Conservation (phyloP, 2,113 vertebrate genomes). For the Terrapene triunguis region DNA sequence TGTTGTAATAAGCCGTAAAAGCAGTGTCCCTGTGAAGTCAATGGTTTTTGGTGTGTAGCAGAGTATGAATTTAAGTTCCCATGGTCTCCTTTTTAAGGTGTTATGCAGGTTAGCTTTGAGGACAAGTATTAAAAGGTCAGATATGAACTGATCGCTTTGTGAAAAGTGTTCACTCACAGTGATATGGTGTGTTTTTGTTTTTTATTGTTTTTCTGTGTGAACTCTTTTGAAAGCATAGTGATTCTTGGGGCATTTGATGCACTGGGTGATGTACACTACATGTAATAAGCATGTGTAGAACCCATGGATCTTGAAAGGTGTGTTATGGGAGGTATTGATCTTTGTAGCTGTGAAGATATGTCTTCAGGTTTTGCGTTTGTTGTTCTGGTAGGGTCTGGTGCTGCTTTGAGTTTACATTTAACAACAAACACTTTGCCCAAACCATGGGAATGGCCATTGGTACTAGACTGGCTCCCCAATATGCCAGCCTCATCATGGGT, state of each 20-base stretch:
- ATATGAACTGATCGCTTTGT: background rate
- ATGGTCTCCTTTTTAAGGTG: background rate
- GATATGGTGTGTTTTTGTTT: background rate
- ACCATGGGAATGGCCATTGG: too few relatives aligned
- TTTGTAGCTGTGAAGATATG: background rate
- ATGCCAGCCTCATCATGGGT: too few relatives aligned
- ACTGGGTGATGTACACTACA: background rate
- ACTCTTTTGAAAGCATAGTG: background rate
- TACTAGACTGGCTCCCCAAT: too few relatives aligned
- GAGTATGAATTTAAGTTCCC: background rate
- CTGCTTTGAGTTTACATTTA: too few relatives aligned
- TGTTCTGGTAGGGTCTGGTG: background rate
- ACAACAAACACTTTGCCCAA: too few relatives aligned
- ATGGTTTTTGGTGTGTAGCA: too few relatives aligned
- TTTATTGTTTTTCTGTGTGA: background rate
- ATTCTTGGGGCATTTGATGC: background rate
- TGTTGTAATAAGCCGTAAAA: background rate
- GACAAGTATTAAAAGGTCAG: background rate
- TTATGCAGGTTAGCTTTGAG: background rate
- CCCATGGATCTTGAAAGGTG: background rate
- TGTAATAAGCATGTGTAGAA: background rate
- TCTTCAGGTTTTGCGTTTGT: background rate
- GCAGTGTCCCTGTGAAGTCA: background rate
- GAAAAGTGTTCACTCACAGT: background rate
- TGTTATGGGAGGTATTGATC: too few relatives aligned